These are phyloP conservation scores for Muscicapa comitata DNA, from an alignment of 2,797 vertebrate genomes.

Conservation along the genomic window DNA sequence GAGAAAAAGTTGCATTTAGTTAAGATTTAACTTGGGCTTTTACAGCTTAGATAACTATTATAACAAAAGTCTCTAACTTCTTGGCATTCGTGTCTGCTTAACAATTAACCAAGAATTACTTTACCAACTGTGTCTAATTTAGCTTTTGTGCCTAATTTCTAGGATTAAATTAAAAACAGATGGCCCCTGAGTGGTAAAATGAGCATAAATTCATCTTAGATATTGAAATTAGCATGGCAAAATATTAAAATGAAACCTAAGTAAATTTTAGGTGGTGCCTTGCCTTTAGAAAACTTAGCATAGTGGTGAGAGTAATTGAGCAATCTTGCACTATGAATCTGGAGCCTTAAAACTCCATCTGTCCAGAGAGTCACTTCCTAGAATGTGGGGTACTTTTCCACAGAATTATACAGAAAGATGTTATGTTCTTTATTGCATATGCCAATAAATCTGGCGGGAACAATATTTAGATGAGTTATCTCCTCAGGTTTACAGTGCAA, in stretches of 20 bases:
- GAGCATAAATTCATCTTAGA: slow-evolving; percentile 38
- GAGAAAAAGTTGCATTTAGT: background rate
- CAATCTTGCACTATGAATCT: background rate
- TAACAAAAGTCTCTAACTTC: background rate
- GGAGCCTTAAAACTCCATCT: background rate
- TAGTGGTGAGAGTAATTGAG: background rate
- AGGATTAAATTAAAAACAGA: slow-evolving; percentile 65
- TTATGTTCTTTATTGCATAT: background rate
- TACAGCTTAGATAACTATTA: background rate
- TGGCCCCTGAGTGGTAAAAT: slow-evolving; percentile 26
- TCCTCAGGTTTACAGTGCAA: background rate
- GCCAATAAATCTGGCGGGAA: background rate
- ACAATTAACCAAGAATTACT: slow-evolving; percentile 56
- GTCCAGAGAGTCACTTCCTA: background rate
- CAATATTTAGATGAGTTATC: background rate
- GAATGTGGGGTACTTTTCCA: background rate
- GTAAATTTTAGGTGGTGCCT: background rate
- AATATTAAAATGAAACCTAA: slow-evolving; percentile 19
- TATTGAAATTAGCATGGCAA: slow-evolving; percentile 27
- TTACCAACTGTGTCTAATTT: slow-evolving; percentile 62
- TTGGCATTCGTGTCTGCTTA: background rate
- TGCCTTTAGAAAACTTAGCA: background rate
- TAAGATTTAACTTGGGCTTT: background rate
- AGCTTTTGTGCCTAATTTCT: slow-evolving; percentile 55
- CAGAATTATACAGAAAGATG: background rate